Conservation (phyloP, 2,797 vertebrate genomes). For the Gadopsis bispinosus region DNA sequence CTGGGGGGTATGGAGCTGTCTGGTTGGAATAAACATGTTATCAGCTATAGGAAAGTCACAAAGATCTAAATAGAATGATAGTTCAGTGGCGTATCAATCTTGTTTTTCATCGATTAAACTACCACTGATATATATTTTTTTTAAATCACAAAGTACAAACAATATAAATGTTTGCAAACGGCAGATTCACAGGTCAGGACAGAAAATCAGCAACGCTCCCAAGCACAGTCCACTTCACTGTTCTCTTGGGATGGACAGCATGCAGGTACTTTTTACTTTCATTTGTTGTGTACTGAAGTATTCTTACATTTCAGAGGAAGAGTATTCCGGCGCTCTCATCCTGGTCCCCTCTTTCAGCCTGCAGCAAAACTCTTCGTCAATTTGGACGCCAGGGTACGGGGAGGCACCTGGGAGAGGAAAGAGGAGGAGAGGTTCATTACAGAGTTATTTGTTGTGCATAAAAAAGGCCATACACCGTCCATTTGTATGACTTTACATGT, state of each 20-base stretch:
- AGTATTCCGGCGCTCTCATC: conserved; percentile 94
- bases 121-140: neutral
- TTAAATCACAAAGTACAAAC: neutral
- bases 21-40: conserved; percentile 23
- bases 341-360: conserved; percentile 94
- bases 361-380: conserved; percentile 95
- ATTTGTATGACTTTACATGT: neutral
- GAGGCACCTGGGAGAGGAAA: conserved; percentile 87
- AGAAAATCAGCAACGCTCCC: neutral
- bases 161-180: neutral
- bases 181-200: neutral
- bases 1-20: neutral
- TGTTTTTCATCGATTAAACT: neutral
- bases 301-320: conserved; percentile 93
- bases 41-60: conserved; percentile 1
- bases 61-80: neutral
- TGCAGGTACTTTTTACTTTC: neutral
- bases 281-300: neutral
- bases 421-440: neutral
- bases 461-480: neutral
- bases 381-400: conserved; percentile 94
- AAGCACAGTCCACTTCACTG: neutral
- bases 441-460: conserved; percentile 17
- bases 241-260: neutral
- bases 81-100: neutral